A percentile compares a stretch with the other conserved stretches of the same genome.
These are phyloP conservation scores for Psittacula derbiana DNA, from an alignment of 2,797 vertebrate genomes.

Conservation along the genomic window DNA sequence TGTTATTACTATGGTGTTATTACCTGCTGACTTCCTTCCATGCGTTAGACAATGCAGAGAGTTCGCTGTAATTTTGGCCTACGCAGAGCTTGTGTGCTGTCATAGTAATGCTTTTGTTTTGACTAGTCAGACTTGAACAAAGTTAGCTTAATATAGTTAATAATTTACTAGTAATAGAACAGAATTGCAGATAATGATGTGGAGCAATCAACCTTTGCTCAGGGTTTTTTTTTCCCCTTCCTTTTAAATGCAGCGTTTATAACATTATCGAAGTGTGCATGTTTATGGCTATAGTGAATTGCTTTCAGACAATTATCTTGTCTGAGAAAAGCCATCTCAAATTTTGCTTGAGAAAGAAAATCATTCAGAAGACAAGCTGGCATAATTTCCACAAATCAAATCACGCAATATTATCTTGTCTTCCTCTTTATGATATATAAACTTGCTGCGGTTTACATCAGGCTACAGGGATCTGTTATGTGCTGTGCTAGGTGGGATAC, in stretches of 20 bases:
- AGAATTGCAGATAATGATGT: slow-evolving; percentile 11
- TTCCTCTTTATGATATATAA: not conserved
- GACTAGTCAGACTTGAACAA: not conserved
- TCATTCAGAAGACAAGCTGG: not conserved
- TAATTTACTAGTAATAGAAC: slow-evolving; percentile 37
- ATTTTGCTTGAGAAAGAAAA: not conserved
- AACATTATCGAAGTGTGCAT: not conserved
- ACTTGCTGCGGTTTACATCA: not conserved
- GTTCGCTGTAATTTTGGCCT: not conserved
- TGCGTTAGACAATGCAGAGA: not conserved
- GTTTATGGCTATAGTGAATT: not conserved
- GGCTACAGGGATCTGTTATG: not conserved
- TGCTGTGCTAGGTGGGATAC: rapidly evolving
- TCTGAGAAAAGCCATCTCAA: not conserved
- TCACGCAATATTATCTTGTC: not conserved
- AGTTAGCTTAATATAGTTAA: slow-evolving; percentile 41
- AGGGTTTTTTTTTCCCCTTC: not conserved
- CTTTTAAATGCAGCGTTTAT: slow-evolving; percentile 6
- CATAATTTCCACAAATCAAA: not conserved
- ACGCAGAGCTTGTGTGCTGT: not conserved
- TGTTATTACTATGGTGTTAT: not conserved
- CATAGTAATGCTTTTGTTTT: not conserved
- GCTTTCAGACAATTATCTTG: not conserved
- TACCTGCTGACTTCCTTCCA: not conserved
- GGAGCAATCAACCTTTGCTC: slow-evolving; percentile 42